These are phyloP conservation scores for Drepanosiphum platanoidis DNA, from an alignment of 2,888 invertebrate genomes.

Conservation along the genomic window DNA sequence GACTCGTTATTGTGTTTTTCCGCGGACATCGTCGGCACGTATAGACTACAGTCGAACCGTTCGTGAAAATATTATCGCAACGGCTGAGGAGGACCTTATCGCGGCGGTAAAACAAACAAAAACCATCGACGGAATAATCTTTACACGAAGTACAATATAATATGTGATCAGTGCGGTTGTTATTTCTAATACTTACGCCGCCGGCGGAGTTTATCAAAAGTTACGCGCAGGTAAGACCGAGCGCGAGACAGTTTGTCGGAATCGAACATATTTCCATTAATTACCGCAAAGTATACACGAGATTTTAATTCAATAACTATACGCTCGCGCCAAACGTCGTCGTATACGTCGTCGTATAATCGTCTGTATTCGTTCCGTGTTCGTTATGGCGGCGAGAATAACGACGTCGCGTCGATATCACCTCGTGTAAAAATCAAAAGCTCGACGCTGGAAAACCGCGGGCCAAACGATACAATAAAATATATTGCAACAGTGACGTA, in stretches of 20 bases:
- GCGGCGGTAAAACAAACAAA: too few relatives aligned
- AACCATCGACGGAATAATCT: neutral
- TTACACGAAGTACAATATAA: neutral
- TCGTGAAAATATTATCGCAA: neutral
- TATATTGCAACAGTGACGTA: neutral
- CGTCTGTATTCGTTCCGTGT: neutral
- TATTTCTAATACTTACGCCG: neutral
- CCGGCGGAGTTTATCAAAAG: neutral
- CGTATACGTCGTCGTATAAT: too few relatives aligned
- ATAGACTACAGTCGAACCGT: neutral
- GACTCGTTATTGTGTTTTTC: too few relatives aligned
- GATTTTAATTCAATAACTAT: neutral
- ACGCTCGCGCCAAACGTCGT: too few relatives aligned
- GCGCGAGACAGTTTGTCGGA: neutral
- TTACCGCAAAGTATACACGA: neutral
- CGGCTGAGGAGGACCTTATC: neutral
- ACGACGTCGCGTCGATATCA: too few relatives aligned
- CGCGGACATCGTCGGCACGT: too few relatives aligned
- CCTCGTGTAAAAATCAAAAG: too few relatives aligned
- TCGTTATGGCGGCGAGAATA: neutral
- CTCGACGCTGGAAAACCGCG: neutral
- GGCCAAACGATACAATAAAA: neutral
- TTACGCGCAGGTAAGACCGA: neutral
- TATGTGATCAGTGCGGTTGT: neutral
- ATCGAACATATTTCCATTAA: neutral